These are phyloP conservation scores for Cossypha caffra DNA, from an alignment of 2,797 vertebrate genomes.

Conservation along the genomic window DNA sequence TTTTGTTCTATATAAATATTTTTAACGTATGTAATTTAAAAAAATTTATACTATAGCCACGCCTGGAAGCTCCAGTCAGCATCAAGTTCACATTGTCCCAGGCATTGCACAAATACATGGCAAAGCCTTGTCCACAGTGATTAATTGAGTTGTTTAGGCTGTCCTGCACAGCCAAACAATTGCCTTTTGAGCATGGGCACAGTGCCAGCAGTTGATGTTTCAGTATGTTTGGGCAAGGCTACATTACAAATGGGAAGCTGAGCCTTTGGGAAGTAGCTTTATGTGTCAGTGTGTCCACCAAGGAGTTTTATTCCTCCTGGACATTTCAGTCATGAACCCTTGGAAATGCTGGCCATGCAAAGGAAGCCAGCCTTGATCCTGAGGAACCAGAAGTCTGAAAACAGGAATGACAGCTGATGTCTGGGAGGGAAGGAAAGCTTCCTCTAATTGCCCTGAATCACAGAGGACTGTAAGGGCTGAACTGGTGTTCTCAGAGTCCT, in stretches of 20 bases:
- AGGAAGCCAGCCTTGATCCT: neutral
- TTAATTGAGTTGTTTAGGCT: neutral
- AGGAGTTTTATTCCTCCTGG: neutral
- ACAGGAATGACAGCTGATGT: neutral
- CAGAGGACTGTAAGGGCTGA: neutral
- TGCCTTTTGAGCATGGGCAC: neutral
- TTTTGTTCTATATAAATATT: neutral
- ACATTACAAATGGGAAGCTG: neutral
- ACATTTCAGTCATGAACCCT: neutral
- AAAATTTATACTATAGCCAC: neutral
- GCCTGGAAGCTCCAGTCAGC: neutral
- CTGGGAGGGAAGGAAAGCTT: neutral
- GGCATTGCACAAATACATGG: neutral
- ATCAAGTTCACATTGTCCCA: neutral
- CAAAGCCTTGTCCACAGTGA: neutral
- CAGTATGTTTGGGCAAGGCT: neutral
- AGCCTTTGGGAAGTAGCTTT: neutral
- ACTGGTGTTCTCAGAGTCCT: neutral
- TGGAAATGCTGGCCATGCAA: neutral
- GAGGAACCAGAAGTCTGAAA: neutral
- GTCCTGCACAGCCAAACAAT: neutral
- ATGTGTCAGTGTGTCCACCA: neutral
- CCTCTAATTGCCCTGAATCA: neutral
- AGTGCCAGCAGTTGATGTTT: neutral
- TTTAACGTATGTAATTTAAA: accelerated